Conservation (phyloP, 64 coral and sea anemone species). For the Trachythela sp. region DNA sequence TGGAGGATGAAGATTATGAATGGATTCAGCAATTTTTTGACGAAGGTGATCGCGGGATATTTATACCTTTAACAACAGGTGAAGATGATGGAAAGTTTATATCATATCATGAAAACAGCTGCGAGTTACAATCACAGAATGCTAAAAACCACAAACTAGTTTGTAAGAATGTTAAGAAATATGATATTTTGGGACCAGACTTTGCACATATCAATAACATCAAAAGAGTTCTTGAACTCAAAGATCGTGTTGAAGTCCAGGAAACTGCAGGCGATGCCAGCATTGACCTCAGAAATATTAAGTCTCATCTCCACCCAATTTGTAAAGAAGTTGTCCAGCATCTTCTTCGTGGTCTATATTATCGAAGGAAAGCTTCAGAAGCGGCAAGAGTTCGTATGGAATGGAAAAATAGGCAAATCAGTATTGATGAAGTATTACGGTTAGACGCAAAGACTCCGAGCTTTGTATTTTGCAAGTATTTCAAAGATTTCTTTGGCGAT, state of each 20-base stretch:
- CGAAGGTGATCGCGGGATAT: background rate
- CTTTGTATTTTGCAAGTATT: background rate
- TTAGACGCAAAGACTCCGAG: background rate
- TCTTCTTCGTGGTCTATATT: slow-evolving; percentile 26
- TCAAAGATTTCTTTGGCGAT: slow-evolving; percentile 33
- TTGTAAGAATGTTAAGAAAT: background rate
- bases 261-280: background rate
- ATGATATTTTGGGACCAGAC: slow-evolving; percentile 37
- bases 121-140: background rate
- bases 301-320: background rate
- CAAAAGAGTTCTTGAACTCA: slow-evolving; percentile 32
- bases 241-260: background rate
- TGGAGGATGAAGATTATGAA: background rate
- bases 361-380: slow-evolving; percentile 45
- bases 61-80: background rate
- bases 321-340: background rate
- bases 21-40: background rate
- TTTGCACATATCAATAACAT: slow-evolving; percentile 47
- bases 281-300: background rate
- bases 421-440: background rate
- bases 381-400: background rate
- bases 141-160: background rate
- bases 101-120: background rate
- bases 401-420: slow-evolving; percentile 33
- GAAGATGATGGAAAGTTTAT: background rate